Evolutionary conservation across 92 coral and sea anemone species (phyloP), one percentile per base, ranked within the genome.

Genomic region (Bergia puertoricense): DNA sequence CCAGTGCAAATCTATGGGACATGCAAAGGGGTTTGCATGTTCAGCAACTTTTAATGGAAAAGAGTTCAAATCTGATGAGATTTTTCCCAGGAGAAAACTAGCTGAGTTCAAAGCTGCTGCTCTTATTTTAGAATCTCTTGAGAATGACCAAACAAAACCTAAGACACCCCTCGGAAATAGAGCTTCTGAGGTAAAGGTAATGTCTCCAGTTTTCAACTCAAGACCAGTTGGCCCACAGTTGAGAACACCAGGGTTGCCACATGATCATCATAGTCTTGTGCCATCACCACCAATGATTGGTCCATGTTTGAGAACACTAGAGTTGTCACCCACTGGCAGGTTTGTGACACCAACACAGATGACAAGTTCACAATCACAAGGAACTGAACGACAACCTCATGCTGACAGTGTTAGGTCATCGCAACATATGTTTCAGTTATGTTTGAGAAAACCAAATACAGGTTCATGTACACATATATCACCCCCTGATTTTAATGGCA

Each of bases 11-110:
- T 8, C 56, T 22, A 23, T 22, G n/a, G 76, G 48, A 18, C 40
- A 9, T 43, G 88, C 68, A 42, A 84, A 44, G 8, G 92, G 96
- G 36, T 95, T 93, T 91, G 48, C 80, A 5, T 92, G 92, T 81
- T 81, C 81, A 20, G 96, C 96, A 15, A 76, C 88, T 57, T 92
- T 95, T 83, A 82, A 91, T 86, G 96, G 96, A 37, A 89, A 18
- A 73, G 65, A 83, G 41, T 96, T 85, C 73, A 88, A 85, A 37
- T 90, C 96, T 41, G 93, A 88, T 43, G 92, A 88, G 65, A 74
- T 56, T 42, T 92, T 85, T 74, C 51, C 89, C 2, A 86, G 86
- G 23, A 62, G 8, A 22, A 62, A 62, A 20, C 20, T 62, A 18
- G 69, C 69, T 62, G 69, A 62, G 30, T 0, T 22, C n/a, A 23